These are phyloP conservation scores for Epistrophe eligans DNA, from an alignment of 2,888 invertebrate species.

Conservation along the genomic window DNA sequence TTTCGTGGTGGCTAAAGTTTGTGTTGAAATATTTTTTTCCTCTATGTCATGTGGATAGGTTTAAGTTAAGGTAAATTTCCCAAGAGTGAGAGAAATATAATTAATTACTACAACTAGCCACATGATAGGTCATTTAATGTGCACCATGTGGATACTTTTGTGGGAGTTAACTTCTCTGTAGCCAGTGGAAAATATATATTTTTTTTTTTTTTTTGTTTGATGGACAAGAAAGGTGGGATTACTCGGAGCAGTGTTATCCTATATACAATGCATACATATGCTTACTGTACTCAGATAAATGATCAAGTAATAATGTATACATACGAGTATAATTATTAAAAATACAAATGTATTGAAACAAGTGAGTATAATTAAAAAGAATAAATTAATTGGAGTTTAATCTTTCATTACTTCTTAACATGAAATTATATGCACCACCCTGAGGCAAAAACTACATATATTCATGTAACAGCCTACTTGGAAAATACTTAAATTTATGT, in stretches of 20 bases:
- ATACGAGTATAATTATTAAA: no score
- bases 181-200: background rate
- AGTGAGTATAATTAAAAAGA: no score
- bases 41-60: background rate
- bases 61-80: conserved; percentile 28
- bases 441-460: no score
- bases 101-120: conserved; percentile 31
- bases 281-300: no score
- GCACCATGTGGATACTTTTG: conserved; percentile 3
- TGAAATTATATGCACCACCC: no score
- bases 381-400: no score
- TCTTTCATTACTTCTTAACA: no score
- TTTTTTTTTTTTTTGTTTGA: background rate
- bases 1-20: background rate
- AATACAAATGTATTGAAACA: no score
- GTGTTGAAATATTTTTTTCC: background rate
- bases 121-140: conserved; percentile 12
- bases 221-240: background rate
- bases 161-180: background rate
- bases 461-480: no score
- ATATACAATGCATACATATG: no score
- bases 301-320: no score
- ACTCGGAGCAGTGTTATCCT: background rate
- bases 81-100: conserved; percentile 12
- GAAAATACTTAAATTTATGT: no score